Percentiles rank a stretch among this genome's conserved stretches.
Evolutionary conservation across 2,797 vertebrate genomes (phyloP).

Genomic region (Sebastes vulpes): DNA sequence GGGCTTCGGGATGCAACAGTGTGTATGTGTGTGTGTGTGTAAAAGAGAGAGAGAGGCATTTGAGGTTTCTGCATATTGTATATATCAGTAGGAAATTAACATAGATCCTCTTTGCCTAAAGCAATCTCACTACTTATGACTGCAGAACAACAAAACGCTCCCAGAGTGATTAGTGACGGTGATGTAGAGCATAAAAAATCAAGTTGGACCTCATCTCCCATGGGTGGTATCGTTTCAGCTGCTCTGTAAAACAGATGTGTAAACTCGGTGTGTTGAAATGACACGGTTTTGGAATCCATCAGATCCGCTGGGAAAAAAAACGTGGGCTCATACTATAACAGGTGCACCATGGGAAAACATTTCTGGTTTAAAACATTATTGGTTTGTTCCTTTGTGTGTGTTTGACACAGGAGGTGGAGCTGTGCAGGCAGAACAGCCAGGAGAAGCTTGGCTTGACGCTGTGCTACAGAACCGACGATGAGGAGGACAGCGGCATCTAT

Average conservation of each 20-base stretch:
- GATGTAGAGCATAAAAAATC: constrained; percentile 1
- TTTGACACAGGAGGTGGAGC: constrained; percentile 90
- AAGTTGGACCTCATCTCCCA: background rate
- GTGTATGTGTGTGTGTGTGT: background rate
- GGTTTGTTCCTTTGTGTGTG: constrained; percentile 12
- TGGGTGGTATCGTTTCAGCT: constrained; percentile 8
- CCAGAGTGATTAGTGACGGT: constrained; percentile 11
- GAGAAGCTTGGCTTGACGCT: constrained; percentile 96
- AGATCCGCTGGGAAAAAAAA: background rate
- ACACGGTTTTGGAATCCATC: background rate
- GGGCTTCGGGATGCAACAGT: background rate
- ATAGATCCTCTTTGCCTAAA: background rate
- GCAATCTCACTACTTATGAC: background rate
- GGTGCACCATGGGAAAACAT: background rate
- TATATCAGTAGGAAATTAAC: constrained; percentile 10
- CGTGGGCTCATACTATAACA: background rate
- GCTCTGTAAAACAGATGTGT: constrained; percentile 1
- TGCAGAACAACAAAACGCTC: background rate
- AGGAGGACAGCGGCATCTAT: constrained; percentile 94
- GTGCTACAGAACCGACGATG: constrained; percentile 96
- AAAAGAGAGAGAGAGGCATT: background rate
- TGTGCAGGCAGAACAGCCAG: constrained; percentile 91
- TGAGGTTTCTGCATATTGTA: background rate
- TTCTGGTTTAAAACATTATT: background rate
- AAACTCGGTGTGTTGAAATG: background rate